Evolutionary conservation across 2,888 invertebrate genomes (phyloP).

Genomic region (Sinotaia quadrata): DNA sequence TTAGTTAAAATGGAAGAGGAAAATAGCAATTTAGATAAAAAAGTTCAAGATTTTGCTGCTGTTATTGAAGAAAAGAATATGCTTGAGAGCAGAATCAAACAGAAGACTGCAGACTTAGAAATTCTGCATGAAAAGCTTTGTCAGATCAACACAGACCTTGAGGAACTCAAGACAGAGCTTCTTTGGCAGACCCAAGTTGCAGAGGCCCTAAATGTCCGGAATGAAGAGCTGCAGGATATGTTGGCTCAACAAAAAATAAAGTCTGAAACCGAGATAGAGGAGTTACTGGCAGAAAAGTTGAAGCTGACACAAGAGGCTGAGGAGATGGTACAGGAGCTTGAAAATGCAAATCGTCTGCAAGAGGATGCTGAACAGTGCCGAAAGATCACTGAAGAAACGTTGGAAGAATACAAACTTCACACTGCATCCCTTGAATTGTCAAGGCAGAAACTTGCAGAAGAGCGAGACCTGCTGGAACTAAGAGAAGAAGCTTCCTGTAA

Average conservation of each 20-base stretch:
- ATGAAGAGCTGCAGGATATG: conserved; percentile 18
- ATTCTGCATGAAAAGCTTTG: not conserved
- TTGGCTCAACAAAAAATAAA: conserved; percentile 8
- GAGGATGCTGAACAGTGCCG: conserved; percentile 23
- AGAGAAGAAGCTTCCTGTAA: conserved; percentile 12
- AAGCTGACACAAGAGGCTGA: conserved; percentile 39
- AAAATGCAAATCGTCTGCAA: conserved; percentile 38
- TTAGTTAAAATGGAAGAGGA: conserved; percentile 8
- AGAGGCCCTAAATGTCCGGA: conserved; percentile 10
- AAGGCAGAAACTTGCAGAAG: not conserved
- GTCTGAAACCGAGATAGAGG: conserved; percentile 6
- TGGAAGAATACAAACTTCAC: conserved; percentile 13
- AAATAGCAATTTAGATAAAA: not conserved
- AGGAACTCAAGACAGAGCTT: conserved; percentile 24
- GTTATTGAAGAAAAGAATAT: not conserved
- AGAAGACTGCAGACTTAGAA: conserved; percentile 5
- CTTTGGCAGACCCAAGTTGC: conserved; percentile 22
- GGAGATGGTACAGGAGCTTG: conserved; percentile 41
- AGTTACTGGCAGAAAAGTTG: conserved; percentile 17
- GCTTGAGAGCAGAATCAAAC: not conserved
- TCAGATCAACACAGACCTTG: conserved; percentile 18
- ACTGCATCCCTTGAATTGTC: conserved; percentile 3
- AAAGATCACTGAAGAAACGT: conserved; percentile 20
- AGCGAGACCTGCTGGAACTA: conserved; percentile 11
- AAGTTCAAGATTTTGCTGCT: not conserved